These are phyloP conservation scores for Amiota mariae DNA, from an alignment of 2,888 invertebrate species.

Conservation along the genomic window DNA sequence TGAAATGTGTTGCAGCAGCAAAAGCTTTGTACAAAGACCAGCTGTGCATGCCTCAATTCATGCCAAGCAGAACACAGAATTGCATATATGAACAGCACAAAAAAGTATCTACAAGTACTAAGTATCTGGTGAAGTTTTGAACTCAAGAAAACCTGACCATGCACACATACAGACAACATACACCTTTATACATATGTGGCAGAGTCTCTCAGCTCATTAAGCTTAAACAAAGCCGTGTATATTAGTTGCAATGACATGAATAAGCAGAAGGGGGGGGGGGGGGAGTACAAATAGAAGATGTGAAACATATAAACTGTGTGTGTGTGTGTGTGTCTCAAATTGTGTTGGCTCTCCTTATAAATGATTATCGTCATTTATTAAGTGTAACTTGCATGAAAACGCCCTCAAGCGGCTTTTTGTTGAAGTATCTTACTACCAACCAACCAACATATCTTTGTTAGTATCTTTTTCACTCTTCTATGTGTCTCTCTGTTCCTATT, in stretches of 20 bases:
- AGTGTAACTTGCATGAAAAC: conserved; percentile 12
- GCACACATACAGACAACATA: conserved; percentile 20
- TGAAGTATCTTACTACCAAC: background rate
- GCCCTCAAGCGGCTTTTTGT: conserved; percentile 15
- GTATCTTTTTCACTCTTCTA: no score
- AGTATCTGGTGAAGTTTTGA: background rate
- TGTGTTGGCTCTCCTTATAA: conserved; percentile 35
- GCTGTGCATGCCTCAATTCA: conserved; percentile 8
- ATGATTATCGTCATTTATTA: conserved; percentile 48
- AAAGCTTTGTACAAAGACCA: conserved; percentile 33
- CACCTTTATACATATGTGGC: conserved; percentile 1
- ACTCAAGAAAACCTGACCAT: conserved; percentile 37
- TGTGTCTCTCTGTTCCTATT: no score
- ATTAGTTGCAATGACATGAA: no score
- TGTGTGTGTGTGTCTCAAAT: conserved; percentile 33
- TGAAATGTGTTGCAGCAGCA: conserved; percentile 42
- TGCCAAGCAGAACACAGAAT: conserved; percentile 1
- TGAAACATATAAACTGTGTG: conserved; percentile 3
- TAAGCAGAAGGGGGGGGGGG: no score
- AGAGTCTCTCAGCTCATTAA: background rate
- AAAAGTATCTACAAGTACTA: background rate
- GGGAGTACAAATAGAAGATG: no score
- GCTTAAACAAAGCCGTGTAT: background rate
- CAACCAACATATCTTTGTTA: conserved; percentile 36
- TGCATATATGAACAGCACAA: conserved; percentile 1